Base-by-base conservation (phyloP, 1,140 invertebrate genomes). In the Laupala kohalensis region DNA sequence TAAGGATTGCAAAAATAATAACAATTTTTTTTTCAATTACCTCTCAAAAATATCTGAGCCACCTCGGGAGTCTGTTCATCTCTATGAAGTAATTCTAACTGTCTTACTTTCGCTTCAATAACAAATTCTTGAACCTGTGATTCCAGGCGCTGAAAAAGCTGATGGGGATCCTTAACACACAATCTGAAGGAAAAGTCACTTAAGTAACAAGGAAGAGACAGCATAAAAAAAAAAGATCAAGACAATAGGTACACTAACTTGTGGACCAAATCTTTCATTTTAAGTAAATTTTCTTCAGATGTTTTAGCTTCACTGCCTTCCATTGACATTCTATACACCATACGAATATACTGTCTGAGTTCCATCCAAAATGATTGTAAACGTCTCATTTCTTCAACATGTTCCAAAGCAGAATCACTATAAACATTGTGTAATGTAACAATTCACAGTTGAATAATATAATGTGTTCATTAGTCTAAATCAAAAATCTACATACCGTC, bases 101-200 rank as follows among this genome's bases (percentile, higher is more conserved):
- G 82, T 72, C 83, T 80, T 73, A 87, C 83, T 78, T 87, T 88
- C 71, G 86, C 83, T 76, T 87, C 86, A 69, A 87, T 83, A 67
- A 88, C 84, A 78, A 87, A 86, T 75, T 88, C 85, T 73, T 86
- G 83, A 6, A 86, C 84, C 73, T 88, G 85, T 67, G 84, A 83
- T 71, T 88, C 85, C 62, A 88, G 76, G 71, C 84, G 83, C 76
- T 86, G 81, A 77, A 86, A 87, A 68, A 89, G 79, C 72, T 87
- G 85, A 76, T 86, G 86, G 53, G 86, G 83, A 78, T 89, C 84
- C 74, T 82, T 82, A 71, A 78, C 79, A 77, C 85, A 86, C 67
- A 89, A 78, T 77, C 88, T 89, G 77, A 2, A 80, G 79, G 71
- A 75, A 77, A 74, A 75, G 19, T 13, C 9, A 1, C n/a, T n/a